Percentiles rank a stretch among this genome's conserved stretches.
Evolutionary conservation across 2,113 vertebrate species (phyloP).

Genomic region (Cisticola juncidis): DNA sequence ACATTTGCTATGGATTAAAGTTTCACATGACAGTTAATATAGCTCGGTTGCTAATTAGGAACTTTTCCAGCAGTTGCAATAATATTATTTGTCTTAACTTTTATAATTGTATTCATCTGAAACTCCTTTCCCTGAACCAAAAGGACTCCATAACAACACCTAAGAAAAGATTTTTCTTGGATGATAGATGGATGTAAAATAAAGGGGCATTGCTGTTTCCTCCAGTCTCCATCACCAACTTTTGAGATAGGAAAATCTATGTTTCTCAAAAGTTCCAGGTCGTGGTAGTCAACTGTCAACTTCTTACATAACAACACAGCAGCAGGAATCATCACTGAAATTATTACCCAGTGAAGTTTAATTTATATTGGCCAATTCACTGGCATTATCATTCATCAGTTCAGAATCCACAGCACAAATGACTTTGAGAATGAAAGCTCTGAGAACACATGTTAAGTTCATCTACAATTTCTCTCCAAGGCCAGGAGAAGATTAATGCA

Average conservation of each 20-base stretch:
- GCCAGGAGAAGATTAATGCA: slow-evolving; percentile 1
- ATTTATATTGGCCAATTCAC: background rate
- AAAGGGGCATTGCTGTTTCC: background rate
- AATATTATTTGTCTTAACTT: background rate
- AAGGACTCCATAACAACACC: background rate
- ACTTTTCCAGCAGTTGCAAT: background rate
- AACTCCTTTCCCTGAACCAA: background rate
- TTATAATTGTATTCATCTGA: background rate
- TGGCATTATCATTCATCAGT: background rate
- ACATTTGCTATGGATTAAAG: background rate
- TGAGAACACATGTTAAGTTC: background rate
- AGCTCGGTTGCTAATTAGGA: background rate
- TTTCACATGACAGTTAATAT: background rate
- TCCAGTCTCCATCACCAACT: background rate
- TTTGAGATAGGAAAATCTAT: background rate
- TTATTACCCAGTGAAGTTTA: background rate
- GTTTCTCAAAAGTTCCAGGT: background rate
- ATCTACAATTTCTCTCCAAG: background rate
- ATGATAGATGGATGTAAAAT: background rate
- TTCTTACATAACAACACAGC: background rate
- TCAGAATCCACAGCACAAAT: background rate
- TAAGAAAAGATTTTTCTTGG: background rate
- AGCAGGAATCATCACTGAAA: background rate
- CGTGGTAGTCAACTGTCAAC: background rate
- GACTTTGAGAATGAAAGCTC: background rate